These are phyloP conservation scores for Parasteatoda tepidariorum DNA, from an alignment of 1,140 invertebrate genomes.

Conservation along the genomic window DNA sequence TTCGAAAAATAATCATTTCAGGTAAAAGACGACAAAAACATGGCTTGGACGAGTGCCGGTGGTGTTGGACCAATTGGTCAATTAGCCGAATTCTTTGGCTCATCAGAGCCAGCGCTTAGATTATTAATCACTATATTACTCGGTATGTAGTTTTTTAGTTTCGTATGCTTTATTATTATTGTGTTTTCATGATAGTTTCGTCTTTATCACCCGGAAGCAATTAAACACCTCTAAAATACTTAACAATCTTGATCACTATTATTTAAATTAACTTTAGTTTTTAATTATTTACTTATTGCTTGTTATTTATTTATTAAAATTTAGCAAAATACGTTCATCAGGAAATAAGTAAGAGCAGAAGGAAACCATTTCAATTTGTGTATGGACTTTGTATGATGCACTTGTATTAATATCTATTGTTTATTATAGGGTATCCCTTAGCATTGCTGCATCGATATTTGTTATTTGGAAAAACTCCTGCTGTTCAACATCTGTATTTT, in stretches of 20 bases:
- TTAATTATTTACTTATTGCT: background rate
- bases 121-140: slow-evolving; percentile 78
- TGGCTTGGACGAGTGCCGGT: slow-evolving; percentile 11
- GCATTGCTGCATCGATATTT: slow-evolving; percentile 77
- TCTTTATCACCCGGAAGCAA: no score
- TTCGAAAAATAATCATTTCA: no score
- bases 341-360: no score
- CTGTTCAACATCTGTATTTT: slow-evolving; percentile 82
- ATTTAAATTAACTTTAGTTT: background rate
- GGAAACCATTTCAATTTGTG: no score
- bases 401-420: slow-evolving; percentile 46
- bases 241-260: no score
- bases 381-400: background rate
- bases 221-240: background rate
- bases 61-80: slow-evolving; percentile 14
- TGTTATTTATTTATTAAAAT: background rate
- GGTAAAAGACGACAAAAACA: no score
- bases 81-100: slow-evolving; percentile 66
- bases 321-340: no score
- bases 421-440: slow-evolving; percentile 80
- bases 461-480: slow-evolving; percentile 72
- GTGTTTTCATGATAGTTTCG: background rate
- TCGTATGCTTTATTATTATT: background rate
- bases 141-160: slow-evolving; percentile 70
- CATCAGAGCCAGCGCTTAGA: slow-evolving; percentile 74